Conservation (phyloP, 2,113 vertebrate genomes). For the Corythoichthys intestinalis region DNA sequence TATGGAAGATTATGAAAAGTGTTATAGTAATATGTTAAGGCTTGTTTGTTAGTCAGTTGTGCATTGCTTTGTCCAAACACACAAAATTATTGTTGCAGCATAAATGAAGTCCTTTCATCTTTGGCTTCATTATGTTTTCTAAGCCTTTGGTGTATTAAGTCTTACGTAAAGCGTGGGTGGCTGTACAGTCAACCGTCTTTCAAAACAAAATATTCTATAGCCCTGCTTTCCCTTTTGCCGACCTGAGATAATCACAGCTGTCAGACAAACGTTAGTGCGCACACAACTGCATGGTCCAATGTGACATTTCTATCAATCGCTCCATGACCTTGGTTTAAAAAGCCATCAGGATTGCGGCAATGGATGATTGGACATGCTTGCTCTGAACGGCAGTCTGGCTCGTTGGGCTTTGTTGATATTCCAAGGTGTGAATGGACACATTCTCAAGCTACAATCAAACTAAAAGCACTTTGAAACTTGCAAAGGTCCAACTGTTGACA, state of each 20-base stretch:
- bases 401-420: too few species aligned
- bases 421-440: too few species aligned
- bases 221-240: not conserved
- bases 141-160: conserved; percentile 26
- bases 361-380: too few species aligned
- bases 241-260: conserved; percentile 8
- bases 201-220: conserved; percentile 9
- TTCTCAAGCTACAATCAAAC: too few species aligned
- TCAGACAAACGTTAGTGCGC: not conserved
- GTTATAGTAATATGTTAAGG: conserved; percentile 27
- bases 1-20: conserved; percentile 45
- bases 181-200: conserved; percentile 11
- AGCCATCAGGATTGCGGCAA: too few species aligned
- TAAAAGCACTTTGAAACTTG: not conserved
- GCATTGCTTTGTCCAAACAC: conserved; percentile 39
- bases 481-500: not conserved
- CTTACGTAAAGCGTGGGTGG: conserved; percentile 5
- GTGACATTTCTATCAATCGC: too few species aligned
- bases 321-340: too few species aligned
- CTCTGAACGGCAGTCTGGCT: too few species aligned
- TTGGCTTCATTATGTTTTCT: conserved; percentile 27
- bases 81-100: conserved; percentile 23
- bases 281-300: not conserved
- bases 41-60: conserved; percentile 37
- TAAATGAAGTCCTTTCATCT: conserved; percentile 53